phyloP scores from a whole-genome alignment of 2,888 invertebrate genomes.

The Stenchaetothrips biformis region DNA sequence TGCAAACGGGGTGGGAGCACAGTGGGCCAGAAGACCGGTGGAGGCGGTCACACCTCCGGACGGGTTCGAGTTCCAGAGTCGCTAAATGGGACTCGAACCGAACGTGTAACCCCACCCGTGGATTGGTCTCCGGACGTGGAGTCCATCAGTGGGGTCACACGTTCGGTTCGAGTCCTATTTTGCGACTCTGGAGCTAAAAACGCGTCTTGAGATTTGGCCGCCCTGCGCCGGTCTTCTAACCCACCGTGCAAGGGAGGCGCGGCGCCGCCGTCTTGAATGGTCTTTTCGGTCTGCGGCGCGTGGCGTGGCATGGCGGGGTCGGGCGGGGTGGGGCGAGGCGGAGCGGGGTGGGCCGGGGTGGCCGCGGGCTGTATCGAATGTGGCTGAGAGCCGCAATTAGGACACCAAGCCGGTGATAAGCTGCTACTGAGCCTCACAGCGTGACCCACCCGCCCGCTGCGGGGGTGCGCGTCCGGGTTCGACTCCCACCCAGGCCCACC shows the following conservation, averaged over 20 bases:
- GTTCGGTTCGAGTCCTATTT: no score
- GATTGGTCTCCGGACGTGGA: no score
- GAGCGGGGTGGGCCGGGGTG: not conserved
- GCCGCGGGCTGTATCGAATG: not conserved
- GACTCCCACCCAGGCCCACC: not conserved
- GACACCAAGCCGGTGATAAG: not conserved
- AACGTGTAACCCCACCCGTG: no score
- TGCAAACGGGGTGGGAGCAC: not conserved
- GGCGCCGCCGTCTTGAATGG: not conserved
- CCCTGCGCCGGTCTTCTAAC: no score
- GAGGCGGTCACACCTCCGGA: conserved; percentile 31
- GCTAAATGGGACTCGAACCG: no score
- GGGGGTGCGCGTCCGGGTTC: not conserved
- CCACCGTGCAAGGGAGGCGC: no score
- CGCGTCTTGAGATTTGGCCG: no score
- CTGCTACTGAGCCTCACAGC: not conserved
- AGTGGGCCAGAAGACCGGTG: no score
- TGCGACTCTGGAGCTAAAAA: no score
- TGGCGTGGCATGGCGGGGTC: not conserved
- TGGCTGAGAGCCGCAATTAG: conserved; percentile 19
- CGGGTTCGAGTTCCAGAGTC: conserved; percentile 29
- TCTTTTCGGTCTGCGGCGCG: not conserved
- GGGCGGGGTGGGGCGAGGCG: not conserved
- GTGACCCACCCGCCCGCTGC: not conserved
- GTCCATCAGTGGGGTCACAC: no score